Percentiles rank a stretch among this genome's conserved stretches.
Conservation (phyloP, 2,888 invertebrate species). For the Teleogryllus oceanicus region DNA sequence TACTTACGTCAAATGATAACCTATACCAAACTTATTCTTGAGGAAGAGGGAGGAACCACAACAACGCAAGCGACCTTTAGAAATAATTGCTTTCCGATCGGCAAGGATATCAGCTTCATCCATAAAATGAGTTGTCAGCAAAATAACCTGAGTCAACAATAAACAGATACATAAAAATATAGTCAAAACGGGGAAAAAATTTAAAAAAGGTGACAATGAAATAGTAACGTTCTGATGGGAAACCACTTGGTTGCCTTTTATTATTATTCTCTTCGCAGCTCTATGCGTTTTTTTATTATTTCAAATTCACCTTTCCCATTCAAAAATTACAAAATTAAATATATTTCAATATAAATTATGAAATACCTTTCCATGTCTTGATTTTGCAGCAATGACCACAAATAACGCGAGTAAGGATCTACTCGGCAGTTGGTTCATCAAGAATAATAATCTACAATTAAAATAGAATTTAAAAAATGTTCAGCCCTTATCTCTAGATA, state of each 20-base stretch:
- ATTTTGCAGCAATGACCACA: slow-evolving; percentile 77
- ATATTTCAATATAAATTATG: slow-evolving; percentile 20
- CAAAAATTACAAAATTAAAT: slow-evolving; percentile 12
- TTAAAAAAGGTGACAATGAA: too few species aligned
- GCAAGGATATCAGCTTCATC: slow-evolving; percentile 86
- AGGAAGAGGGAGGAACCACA: slow-evolving; percentile 81
- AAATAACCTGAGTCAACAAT: slow-evolving; percentile 59
- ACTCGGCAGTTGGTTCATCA: slow-evolving; percentile 84
- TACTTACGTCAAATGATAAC: slow-evolving; percentile 74
- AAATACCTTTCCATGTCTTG: slow-evolving; percentile 66
- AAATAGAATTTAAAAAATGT: slow-evolving; percentile 27
- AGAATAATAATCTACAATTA: slow-evolving; percentile 69
- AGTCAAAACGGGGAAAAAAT: too few species aligned
- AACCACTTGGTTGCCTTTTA: too few species aligned
- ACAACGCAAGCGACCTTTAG: slow-evolving; percentile 74
- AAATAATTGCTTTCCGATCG: slow-evolving; percentile 81
- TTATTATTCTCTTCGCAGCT: too few species aligned
- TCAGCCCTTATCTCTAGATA: not conserved
- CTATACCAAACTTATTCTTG: slow-evolving; percentile 84
- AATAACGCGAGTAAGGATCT: slow-evolving; percentile 78
- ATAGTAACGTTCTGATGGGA: too few species aligned
- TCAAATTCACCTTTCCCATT: not conserved
- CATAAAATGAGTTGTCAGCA: slow-evolving; percentile 85
- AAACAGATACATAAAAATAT: not conserved
- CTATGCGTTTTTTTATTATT: too few species aligned